Base-by-base conservation (phyloP, 2,113 vertebrate genomes). In the Leptosomus discolor region DNA sequence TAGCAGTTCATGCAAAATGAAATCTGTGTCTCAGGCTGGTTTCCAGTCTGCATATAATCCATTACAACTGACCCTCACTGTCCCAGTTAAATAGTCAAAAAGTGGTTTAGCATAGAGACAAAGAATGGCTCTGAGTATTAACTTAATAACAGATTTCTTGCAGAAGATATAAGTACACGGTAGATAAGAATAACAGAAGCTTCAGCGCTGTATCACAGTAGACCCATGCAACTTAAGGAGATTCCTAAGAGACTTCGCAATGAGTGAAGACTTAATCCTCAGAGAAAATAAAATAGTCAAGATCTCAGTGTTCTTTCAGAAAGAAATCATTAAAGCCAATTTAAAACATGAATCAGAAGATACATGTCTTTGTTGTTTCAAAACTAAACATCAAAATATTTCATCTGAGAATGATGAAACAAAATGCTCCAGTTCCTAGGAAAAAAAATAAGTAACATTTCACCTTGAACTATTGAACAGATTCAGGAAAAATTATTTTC, bases 341-440 rank as follows among this genome's bases (percentile, higher is more conserved):
- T 95, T 89, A 87, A 89, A 85, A 37, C 30, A 74, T 67, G n/a
- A 92, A 81, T 84, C 9, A 18, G 87, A 92, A 92, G 69, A 81
- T 76, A 41, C 5, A 36, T n/a, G 20, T 23, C 69, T 87, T 50
- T 51, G 37, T 69, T 76, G 30, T 91, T 94, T 84, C 46, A 87
- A 91, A 95, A 94, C 43, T 67, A 58, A 91, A 64, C 60, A 95
- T 68, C 56, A 91, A 91, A 91, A 89, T 43, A 87, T 58, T 95
- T 89, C 21, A 71, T 71, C 27, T 89, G 46, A 95, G 51, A 87
- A 67, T 43, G n/a, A 70, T 39, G 56, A 92, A 90, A 86, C 30
- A 73, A 92, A 95, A 88, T 57, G 26, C 2, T 70, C 34, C 6
- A 34, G 12, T 70, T 89, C 12, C n/a, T 30, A 83, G 3, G 11